These are phyloP conservation scores for Buphagus erythrorhynchus DNA, from an alignment of 2,797 vertebrate species.

Conservation along the genomic window DNA sequence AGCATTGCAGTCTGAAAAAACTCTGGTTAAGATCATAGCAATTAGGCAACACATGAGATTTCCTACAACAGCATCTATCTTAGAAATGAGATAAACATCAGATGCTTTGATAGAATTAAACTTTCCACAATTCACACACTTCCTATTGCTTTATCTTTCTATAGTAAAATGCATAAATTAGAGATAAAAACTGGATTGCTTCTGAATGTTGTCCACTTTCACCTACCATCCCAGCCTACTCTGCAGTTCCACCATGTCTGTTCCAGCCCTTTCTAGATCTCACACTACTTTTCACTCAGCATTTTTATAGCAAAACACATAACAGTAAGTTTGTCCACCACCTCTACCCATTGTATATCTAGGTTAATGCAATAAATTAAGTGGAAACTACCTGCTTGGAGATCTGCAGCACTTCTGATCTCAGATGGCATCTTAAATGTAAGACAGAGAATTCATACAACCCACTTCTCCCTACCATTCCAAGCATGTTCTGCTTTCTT, in stretches of 20 bases:
- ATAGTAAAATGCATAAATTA: neutral
- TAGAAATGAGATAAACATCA: neutral
- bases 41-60: neutral
- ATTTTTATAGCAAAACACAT: neutral
- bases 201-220: neutral
- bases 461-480: neutral
- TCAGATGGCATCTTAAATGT: neutral
- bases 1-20: neutral
- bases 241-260: neutral
- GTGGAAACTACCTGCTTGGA: neutral
- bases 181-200: neutral
- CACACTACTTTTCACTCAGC: neutral
- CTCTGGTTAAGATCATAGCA: neutral
- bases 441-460: neutral
- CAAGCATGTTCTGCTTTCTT: neutral
- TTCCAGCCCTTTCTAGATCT: neutral
- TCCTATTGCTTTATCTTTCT: neutral
- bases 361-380: neutral
- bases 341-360: neutral
- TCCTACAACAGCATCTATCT: neutral
- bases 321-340: neutral
- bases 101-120: neutral
- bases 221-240: neutral
- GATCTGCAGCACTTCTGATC: neutral
- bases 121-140: neutral